These are phyloP conservation scores for Pangasius macronema DNA, from an alignment of 2,797 vertebrate species.

Conservation along the genomic window DNA sequence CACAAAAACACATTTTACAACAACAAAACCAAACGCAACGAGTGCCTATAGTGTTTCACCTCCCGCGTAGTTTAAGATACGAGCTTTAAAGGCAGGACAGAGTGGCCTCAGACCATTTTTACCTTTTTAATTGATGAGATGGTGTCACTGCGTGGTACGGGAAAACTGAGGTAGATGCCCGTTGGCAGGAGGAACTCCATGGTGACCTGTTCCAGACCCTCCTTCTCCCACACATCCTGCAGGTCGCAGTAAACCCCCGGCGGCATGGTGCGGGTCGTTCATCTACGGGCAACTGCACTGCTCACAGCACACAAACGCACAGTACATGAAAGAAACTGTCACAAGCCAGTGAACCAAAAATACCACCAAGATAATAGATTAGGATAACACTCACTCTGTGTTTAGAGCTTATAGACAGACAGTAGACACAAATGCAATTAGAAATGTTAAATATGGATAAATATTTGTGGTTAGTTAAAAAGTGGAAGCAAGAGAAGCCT, in stretches of 20 bases:
- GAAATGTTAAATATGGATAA: neutral
- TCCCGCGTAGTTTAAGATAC: neutral
- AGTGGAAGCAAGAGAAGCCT: neutral
- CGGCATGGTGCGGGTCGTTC: slow-evolving; percentile 86
- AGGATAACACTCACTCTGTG: neutral
- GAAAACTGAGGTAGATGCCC: slow-evolving; percentile 91
- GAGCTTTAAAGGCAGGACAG: neutral
- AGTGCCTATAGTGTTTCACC: neutral
- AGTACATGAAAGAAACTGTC: slow-evolving; percentile 1
- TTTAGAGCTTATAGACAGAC: neutral
- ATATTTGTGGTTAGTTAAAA: neutral
- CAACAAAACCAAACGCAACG: neutral
- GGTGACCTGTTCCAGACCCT: slow-evolving; percentile 82
- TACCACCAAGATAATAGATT: neutral
- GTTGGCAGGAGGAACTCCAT: slow-evolving; percentile 97
- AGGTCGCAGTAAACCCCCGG: slow-evolving; percentile 93
- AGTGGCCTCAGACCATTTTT: slow-evolving; percentile 22
- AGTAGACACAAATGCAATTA: neutral
- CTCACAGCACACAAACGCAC: slow-evolving; percentile 53
- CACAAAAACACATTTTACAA: neutral
- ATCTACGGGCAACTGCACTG: slow-evolving; percentile 75
- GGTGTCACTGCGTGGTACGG: slow-evolving; percentile 86
- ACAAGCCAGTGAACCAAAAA: slow-evolving; percentile 32
- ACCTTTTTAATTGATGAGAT: slow-evolving; percentile 92
- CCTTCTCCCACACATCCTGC: slow-evolving; percentile 91